Percentiles rank a stretch among this genome's conserved stretches.
Evolutionary conservation across 2,888 invertebrate genomes (phyloP).

Genomic region (Ormyrus rosae): DNA sequence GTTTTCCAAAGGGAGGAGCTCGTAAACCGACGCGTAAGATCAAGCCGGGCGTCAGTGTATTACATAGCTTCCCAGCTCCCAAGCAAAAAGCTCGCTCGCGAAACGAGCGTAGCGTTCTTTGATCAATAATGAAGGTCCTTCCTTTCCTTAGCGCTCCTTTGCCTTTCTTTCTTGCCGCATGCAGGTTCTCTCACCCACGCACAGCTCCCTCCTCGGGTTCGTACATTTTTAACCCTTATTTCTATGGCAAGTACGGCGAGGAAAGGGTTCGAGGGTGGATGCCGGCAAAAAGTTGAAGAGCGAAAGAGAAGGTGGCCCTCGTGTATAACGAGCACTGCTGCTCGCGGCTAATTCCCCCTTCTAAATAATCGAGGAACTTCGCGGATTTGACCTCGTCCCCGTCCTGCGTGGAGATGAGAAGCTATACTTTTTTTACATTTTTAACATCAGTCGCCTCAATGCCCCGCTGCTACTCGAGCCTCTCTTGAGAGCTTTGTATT

Average conservation of each 20-base stretch:
- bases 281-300: not conserved
- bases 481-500: constrained; percentile 7
- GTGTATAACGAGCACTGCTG: constrained; percentile 11
- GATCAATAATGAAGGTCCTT: constrained; percentile 69
- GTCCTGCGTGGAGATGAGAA: not conserved
- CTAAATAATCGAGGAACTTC: constrained; percentile 39
- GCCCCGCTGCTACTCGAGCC: not conserved
- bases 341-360: constrained; percentile 32
- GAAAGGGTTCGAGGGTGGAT: not conserved
- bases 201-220: not conserved
- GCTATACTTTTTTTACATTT: not conserved
- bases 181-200: not conserved
- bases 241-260: not conserved
- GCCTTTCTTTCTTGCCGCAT: not conserved
- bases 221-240: constrained; percentile 29
- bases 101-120: constrained; percentile 58
- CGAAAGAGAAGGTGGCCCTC: not conserved
- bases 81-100: no score
- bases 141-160: constrained; percentile 9
- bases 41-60: no score
- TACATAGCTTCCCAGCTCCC: no score
- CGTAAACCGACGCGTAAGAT: no score
- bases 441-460: not conserved
- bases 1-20: no score
- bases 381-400: constrained; percentile 5